These are phyloP conservation scores for Callospermophilus lateralis DNA, from an alignment of 2,113 vertebrate genomes.

Conservation along the genomic window DNA sequence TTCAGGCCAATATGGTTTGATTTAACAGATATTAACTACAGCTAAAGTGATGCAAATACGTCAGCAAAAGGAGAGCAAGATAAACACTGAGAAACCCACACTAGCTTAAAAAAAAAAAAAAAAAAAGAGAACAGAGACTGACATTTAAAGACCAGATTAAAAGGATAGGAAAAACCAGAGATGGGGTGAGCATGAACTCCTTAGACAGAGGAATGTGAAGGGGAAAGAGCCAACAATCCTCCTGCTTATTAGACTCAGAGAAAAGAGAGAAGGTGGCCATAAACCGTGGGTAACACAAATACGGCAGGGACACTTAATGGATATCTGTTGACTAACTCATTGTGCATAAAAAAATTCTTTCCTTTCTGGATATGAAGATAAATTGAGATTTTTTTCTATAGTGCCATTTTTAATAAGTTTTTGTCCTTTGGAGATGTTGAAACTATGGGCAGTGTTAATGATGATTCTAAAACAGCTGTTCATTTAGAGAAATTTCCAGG, in stretches of 20 bases:
- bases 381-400: background rate
- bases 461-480: conserved; percentile 27
- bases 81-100: conserved; percentile 73
- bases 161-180: conserved; percentile 58
- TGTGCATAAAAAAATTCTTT: background rate
- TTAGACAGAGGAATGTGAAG: background rate
- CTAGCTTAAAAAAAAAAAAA: conserved; percentile 1
- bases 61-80: conserved; percentile 72
- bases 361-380: conserved; percentile 1
- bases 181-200: background rate
- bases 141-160: conserved; percentile 80
- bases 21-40: conserved; percentile 79
- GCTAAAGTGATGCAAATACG: conserved; percentile 78
- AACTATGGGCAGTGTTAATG: background rate
- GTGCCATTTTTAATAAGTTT: background rate
- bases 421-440: conserved; percentile 31
- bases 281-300: background rate
- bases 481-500: background rate
- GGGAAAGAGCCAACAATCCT: background rate
- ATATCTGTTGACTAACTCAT: background rate
- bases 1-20: conserved; percentile 78
- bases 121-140: conserved; percentile 69
- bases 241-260: background rate
- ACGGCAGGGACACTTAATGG: background rate
- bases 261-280: background rate